Percentiles rank a stretch among this genome's conserved stretches.
Evolutionary conservation across 30 jellyfish, hydroid and myxozoan species (phyloP).

Genomic region (Pelagia noctiluca): DNA sequence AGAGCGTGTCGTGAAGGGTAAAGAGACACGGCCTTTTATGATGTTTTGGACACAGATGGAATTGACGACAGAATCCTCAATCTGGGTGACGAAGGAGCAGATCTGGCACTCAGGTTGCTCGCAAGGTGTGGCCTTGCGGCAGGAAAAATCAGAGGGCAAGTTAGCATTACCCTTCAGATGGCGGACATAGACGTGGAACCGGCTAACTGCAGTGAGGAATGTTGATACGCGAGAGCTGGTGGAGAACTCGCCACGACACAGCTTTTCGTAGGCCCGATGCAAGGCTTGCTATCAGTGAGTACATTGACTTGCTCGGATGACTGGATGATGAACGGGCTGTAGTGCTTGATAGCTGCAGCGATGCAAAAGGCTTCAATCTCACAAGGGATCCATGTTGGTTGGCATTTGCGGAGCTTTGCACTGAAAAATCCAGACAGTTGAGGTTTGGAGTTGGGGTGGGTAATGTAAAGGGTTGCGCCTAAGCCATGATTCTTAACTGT

Average conservation of each 20-base stretch:
- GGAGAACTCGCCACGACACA: constrained; percentile 54
- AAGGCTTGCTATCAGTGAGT: constrained; percentile 75
- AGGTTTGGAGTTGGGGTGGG: constrained; percentile 42
- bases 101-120: constrained; percentile 20
- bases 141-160: no score
- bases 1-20: no score
- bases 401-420: constrained; percentile 62
- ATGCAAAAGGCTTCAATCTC: constrained; percentile 67
- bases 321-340: constrained; percentile 64
- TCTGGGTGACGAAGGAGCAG: not conserved
- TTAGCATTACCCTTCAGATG: constrained; percentile 48
- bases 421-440: constrained; percentile 63
- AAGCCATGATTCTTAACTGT: constrained; percentile 39
- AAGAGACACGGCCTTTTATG: no score
- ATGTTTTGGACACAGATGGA: no score
- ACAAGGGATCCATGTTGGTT: constrained; percentile 67
- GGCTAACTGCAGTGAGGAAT: constrained; percentile 56
- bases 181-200: constrained; percentile 27
- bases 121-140: not conserved
- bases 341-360: constrained; percentile 66
- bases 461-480: constrained; percentile 61
- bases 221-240: constrained; percentile 55
- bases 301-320: constrained; percentile 48
- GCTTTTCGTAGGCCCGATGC: constrained; percentile 73
- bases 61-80: no score